These are phyloP conservation scores for Sebastes minor DNA, from an alignment of 2,797 vertebrate genomes.

Conservation along the genomic window DNA sequence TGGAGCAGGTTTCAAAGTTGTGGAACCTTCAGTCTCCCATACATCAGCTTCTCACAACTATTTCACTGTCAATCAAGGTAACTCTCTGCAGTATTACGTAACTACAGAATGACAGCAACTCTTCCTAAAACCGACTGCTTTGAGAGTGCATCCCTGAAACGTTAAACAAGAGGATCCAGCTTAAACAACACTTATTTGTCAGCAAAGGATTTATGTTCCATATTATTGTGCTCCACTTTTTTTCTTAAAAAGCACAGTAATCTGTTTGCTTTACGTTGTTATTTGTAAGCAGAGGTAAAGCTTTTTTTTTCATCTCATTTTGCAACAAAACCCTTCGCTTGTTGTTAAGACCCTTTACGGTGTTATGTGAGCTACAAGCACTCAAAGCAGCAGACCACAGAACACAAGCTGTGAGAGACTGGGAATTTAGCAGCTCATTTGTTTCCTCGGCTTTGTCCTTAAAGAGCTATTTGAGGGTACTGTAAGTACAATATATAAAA, in stretches of 20 bases:
- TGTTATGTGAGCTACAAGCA: conserved; percentile 11
- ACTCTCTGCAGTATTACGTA: conserved; percentile 64
- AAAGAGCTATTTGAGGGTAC: conserved; percentile 77
- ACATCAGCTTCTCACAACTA: conserved; percentile 37
- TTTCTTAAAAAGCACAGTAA: conserved; percentile 9
- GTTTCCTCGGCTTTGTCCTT: conserved; percentile 73
- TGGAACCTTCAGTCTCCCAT: conserved; percentile 18
- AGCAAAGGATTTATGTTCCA: conserved; percentile 54
- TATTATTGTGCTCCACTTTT: conserved; percentile 14
- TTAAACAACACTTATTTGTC: conserved; percentile 45
- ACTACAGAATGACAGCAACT: conserved; percentile 59
- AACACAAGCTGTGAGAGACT: conserved; percentile 15
- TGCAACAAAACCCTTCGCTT: conserved; percentile 8
- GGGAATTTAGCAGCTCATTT: conserved; percentile 48
- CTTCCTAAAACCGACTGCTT: conserved; percentile 56
- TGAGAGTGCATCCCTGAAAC: conserved; percentile 38
- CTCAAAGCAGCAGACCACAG: conserved; percentile 11
- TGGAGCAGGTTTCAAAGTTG: conserved; percentile 12
- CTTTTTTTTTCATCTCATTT: conserved; percentile 28
- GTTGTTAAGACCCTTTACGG: conserved; percentile 14
- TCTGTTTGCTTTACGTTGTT: conserved; percentile 31
- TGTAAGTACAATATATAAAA: conserved; percentile 48
- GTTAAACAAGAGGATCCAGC: conserved; percentile 31
- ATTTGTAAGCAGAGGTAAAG: conserved; percentile 13
- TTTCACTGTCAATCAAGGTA: conserved; percentile 50